Conservation (phyloP, 2,113 vertebrate genomes). For the Ploceus nigricollis region DNA sequence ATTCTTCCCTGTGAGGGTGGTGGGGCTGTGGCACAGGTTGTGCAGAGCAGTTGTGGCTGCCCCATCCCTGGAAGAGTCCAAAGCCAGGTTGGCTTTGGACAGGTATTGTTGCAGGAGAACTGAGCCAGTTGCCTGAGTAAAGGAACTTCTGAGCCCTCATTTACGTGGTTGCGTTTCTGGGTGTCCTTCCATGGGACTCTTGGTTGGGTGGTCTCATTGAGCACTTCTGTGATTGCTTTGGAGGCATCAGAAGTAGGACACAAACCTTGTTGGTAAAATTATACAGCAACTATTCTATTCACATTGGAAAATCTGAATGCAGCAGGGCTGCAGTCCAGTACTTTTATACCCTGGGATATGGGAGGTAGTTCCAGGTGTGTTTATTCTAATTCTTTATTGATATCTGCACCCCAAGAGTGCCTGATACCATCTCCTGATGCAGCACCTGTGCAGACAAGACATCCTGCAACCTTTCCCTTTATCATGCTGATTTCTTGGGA, state of each 20-base stretch:
- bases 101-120: not conserved
- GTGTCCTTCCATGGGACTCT: not conserved
- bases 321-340: not conserved
- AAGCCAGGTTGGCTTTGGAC: not conserved
- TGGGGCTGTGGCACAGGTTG: accelerated
- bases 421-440: not conserved
- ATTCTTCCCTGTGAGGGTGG: not conserved
- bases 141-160: not conserved
- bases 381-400: not conserved
- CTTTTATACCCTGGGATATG: not conserved
- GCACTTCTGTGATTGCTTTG: not conserved
- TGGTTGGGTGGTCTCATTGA: not conserved
- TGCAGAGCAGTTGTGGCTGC: not conserved
- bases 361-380: not conserved
- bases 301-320: not conserved
- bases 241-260: not conserved
- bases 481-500: not conserved
- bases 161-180: not conserved
- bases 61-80: not conserved
- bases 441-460: not conserved
- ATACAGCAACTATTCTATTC: not conserved
- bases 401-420: not conserved
- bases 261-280: not conserved
- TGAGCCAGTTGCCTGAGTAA: not conserved
- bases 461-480: not conserved